A percentile compares a stretch with the other conserved stretches of the same genome.
Conservation (phyloP, 2,888 invertebrate genomes). For the Euspilapteryx auroguttella region DNA sequence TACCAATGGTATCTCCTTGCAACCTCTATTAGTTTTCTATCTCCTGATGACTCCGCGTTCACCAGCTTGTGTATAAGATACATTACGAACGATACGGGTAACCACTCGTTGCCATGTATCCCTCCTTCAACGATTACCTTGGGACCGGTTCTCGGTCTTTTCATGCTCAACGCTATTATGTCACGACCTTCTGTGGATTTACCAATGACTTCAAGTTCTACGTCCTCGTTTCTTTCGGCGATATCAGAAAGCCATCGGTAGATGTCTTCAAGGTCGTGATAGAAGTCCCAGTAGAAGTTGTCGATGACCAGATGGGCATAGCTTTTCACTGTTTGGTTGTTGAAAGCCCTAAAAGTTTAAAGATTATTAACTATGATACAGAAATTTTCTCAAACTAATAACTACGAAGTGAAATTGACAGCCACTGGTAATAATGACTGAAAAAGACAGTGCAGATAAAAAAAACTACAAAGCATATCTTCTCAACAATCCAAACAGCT, state of each 20-base stretch:
- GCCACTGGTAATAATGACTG: too few relatives aligned
- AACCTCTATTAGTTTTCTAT: slow-evolving; percentile 24
- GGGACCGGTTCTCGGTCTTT: not conserved
- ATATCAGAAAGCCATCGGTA: slow-evolving; percentile 59
- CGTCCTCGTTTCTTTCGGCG: slow-evolving; percentile 21
- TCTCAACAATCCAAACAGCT: too few relatives aligned
- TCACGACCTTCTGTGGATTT: slow-evolving; percentile 43
- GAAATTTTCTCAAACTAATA: not conserved
- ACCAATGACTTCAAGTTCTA: slow-evolving; percentile 27
- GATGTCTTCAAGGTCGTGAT: slow-evolving; percentile 62
- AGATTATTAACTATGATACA: slow-evolving; percentile 3
- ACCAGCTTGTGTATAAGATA: slow-evolving; percentile 60
- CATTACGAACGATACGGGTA: slow-evolving; percentile 62
- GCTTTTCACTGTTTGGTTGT: slow-evolving; percentile 15
- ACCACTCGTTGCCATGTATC: slow-evolving; percentile 78
- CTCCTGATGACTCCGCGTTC: slow-evolving; percentile 19
- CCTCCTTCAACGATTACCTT: slow-evolving; percentile 62
- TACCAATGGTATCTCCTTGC: slow-evolving; percentile 65
- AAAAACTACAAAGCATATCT: too few relatives aligned
- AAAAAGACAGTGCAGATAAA: too few relatives aligned
- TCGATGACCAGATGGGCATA: slow-evolving; percentile 16
- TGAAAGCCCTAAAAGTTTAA: slow-evolving; percentile 23
- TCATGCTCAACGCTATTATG: too few relatives aligned
- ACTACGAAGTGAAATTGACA: too few relatives aligned
- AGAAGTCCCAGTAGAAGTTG: slow-evolving; percentile 47